phyloP scores from a whole-genome alignment of 23 tunicate species.

The Styela clava region DNA sequence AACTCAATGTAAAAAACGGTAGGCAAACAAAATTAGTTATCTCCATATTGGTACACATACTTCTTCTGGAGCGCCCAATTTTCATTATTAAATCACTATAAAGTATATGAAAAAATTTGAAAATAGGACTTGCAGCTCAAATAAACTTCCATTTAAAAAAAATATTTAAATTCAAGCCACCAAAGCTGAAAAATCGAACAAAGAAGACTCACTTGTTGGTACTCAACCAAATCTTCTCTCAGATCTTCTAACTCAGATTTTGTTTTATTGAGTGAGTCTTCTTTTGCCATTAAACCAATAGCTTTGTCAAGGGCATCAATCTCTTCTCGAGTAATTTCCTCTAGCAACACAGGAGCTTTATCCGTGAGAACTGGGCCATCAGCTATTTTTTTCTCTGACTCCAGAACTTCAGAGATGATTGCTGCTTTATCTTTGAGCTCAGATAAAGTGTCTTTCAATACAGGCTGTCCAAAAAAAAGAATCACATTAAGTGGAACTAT shows the following conservation, averaged over 20 bases:
- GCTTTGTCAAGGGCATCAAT: slow-evolving; percentile 79
- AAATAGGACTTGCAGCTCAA: too few relatives aligned
- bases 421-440: slow-evolving; percentile 3
- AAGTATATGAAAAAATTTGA: too few relatives aligned
- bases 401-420: not conserved
- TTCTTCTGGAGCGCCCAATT: too few relatives aligned
- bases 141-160: too few relatives aligned
- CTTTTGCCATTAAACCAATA: slow-evolving; percentile 37
- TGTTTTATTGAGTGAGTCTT: slow-evolving; percentile 31
- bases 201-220: slow-evolving; percentile 44
- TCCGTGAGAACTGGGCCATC: slow-evolving; percentile 65
- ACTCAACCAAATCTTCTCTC: slow-evolving; percentile 74
- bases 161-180: too few relatives aligned
- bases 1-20: too few relatives aligned
- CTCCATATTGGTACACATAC: too few relatives aligned
- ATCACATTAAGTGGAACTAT: too few relatives aligned
- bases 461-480: slow-evolving; percentile 6
- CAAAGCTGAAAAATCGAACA: too few relatives aligned
- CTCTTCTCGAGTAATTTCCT: slow-evolving; percentile 74
- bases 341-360: slow-evolving; percentile 38
- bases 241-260: slow-evolving; percentile 71
- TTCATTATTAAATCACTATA: too few relatives aligned
- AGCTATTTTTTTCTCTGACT: slow-evolving; percentile 16
- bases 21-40: too few relatives aligned
- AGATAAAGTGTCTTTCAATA: not conserved